Base-by-base conservation (phyloP, 2,113 vertebrate species). In the Pseudolaguvia tuberculata region DNA sequence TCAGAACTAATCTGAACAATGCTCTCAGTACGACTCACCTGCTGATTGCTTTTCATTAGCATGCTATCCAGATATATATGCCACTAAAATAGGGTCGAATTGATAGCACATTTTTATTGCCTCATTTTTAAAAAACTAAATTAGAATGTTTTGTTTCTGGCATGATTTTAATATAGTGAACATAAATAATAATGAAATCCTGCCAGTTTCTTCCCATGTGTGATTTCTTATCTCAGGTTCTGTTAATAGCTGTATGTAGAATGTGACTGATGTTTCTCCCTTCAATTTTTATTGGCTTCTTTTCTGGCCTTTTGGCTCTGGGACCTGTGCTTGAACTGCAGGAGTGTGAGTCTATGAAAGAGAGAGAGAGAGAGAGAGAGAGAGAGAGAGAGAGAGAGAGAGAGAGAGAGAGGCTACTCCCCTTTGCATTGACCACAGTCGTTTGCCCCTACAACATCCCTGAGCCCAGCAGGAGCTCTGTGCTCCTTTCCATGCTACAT, bases 401-500 rank as follows among this genome's bases (percentile, higher is more conserved):
- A 31, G 57, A 31, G 31, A 15, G 20, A 17, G 4, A 17, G 56
- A 21, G 67, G 67, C 23, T 61, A 9, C 50, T 70, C 75, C 67
- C 67, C 17, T 53, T 31, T 42, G 58, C 50, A 45, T 27, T 63
- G 57, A 63, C 75, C 67, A 62, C 67, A 53, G 47, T 61, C 20
- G 70, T 61, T 25, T 63, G 31, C 17, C 66, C 57, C 50, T 55
- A 56, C 52, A 68, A 17, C 62, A 68, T 53, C 63, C 51, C 42
- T 31, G 73, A 27, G 63, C 73, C 52, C 73, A 75, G 73, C 73
- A 50, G 73, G 73, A 68, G 63, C 25, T 35, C 48, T 10, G 6
- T 56, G 52, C 62, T 75, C 62, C 42, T 68, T 55, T 75, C 68
- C 63, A 75, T 75, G 73, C 73, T 63, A 75, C 73, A 75, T 75